Conservation (phyloP, 2,797 vertebrate genomes). For the Rhyacichthys aspro region DNA sequence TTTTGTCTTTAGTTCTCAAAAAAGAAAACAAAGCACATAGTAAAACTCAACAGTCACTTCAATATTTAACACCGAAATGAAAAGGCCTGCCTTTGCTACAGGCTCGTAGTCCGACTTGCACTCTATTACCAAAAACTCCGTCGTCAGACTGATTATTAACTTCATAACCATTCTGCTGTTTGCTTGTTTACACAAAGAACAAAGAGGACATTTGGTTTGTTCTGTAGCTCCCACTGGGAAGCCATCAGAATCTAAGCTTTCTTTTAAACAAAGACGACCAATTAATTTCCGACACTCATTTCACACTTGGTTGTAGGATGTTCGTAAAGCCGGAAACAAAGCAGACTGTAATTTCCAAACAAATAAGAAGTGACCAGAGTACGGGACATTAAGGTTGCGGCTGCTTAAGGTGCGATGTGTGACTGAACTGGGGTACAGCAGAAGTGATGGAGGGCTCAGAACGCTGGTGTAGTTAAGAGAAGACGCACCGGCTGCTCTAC, state of each 20-base stretch:
- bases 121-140: constrained; percentile 26
- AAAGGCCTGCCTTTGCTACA: constrained; percentile 15
- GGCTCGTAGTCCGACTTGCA: constrained; percentile 7
- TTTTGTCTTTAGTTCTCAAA: constrained; percentile 4
- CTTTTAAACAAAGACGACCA: constrained; percentile 40
- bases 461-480: constrained; percentile 18
- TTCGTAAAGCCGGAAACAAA: constrained; percentile 22
- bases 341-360: constrained; percentile 11
- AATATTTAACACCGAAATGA: constrained; percentile 28
- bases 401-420: neutral
- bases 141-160: constrained; percentile 24
- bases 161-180: constrained; percentile 21
- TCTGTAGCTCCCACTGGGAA: constrained; percentile 33
- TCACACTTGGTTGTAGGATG: constrained; percentile 29
- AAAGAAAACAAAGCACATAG: neutral
- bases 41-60: constrained; percentile 6
- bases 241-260: constrained; percentile 39
- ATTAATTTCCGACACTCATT: constrained; percentile 42
- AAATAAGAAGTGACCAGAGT: neutral
- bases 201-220: constrained; percentile 33
- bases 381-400: neutral
- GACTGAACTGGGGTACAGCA: constrained; percentile 23
- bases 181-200: constrained; percentile 42
- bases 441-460: constrained; percentile 11
- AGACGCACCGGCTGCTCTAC: constrained; percentile 62